These are phyloP conservation scores for Brachionus rubens DNA, from an alignment of 1,140 invertebrate species.

Conservation along the genomic window DNA sequence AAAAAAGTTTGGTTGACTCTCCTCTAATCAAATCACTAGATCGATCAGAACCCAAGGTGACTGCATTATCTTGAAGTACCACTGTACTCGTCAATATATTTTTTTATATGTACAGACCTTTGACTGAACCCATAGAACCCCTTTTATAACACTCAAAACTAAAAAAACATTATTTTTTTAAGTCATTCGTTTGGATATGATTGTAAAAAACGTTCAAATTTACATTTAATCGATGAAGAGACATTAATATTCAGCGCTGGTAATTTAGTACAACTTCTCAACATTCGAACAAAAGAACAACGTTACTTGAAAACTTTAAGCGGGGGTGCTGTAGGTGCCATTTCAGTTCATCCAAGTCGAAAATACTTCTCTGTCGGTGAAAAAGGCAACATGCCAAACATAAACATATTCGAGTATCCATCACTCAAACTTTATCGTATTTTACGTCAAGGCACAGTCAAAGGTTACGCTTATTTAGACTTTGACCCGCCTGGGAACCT, in stretches of 20 bases:
- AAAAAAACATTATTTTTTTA: no score
- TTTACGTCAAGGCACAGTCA: constrained; percentile 70
- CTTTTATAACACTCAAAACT: no score
- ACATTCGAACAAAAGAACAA: constrained; percentile 66
- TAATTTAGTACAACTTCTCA: constrained; percentile 73
- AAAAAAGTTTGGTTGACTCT: no score
- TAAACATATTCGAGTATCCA: constrained; percentile 79
- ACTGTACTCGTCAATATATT: no score
- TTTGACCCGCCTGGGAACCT: constrained; percentile 76
- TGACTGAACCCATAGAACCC: no score
- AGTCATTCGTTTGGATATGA: constrained; percentile 69
- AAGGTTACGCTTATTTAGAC: constrained; percentile 70
- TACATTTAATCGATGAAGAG: constrained; percentile 70
- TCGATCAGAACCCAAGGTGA: no score
- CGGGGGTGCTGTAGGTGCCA: constrained; percentile 74
- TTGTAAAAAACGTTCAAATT: constrained; percentile 73
- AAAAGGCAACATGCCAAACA: constrained; percentile 68
- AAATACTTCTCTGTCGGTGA: constrained; percentile 76
- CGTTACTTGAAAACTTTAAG: constrained; percentile 70
- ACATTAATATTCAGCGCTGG: constrained; percentile 75
- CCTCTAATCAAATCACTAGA: no score
- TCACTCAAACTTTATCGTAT: constrained; percentile 70
- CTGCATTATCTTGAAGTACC: no score
- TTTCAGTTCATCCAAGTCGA: constrained; percentile 70
- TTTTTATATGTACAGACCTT: no score